Conservation (phyloP, 2,888 invertebrate genomes). For the Caenorhabditis plicata region DNA sequence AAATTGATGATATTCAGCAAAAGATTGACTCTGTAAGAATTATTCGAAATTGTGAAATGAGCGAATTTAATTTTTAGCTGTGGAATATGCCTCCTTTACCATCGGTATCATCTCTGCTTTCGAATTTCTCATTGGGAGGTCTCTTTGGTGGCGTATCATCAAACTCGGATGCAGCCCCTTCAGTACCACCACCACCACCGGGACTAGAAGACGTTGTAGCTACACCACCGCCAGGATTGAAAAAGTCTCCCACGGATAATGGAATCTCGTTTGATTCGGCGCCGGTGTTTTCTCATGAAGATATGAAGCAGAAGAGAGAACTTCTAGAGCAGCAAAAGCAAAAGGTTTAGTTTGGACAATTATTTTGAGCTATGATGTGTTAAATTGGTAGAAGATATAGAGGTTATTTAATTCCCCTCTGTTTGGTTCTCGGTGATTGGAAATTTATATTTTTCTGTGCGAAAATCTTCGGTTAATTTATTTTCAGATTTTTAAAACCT, state of each 20-base stretch:
- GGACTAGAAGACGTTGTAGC: slow-evolving; percentile 23
- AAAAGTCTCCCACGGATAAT: slow-evolving; percentile 1
- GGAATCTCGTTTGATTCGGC: slow-evolving; percentile 22
- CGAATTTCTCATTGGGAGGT: slow-evolving; percentile 11
- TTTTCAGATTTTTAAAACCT: no score
- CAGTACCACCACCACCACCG: slow-evolving; percentile 13
- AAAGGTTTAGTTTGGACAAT: no score
- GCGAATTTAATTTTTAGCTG: slow-evolving; percentile 7
- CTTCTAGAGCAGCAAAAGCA: background rate
- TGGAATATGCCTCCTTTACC: slow-evolving; percentile 25
- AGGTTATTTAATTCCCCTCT: no score
- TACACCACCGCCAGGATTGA: slow-evolving; percentile 25
- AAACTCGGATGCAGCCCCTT: background rate
- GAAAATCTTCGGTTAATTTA: no score
- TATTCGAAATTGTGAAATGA: background rate
- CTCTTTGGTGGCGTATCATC: slow-evolving; percentile 12
- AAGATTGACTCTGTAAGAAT: background rate
- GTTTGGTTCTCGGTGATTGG: no score
- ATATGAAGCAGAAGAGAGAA: slow-evolving; percentile 20
- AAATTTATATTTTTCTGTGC: no score
- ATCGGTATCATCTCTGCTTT: slow-evolving; percentile 19
- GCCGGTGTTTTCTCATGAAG: slow-evolving; percentile 28
- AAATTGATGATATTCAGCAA: background rate
- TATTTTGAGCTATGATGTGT: no score
- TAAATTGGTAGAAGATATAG: no score